phyloP scores from a whole-genome alignment of 2,113 vertebrate genomes.

The Xyrauchen texanus region DNA sequence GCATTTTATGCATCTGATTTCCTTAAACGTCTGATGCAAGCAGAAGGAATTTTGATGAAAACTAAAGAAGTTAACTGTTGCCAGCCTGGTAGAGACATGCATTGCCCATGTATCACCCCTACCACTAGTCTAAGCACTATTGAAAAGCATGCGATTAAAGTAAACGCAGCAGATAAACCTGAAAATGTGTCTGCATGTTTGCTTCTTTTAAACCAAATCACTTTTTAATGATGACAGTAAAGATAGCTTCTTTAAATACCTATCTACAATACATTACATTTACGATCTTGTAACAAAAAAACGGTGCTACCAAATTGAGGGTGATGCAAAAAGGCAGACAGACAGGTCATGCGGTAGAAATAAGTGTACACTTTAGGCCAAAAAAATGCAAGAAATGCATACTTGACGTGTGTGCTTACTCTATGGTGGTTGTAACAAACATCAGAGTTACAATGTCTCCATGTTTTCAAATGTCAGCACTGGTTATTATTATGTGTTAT shows the following conservation, averaged over 20 bases:
- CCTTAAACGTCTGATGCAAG: background rate
- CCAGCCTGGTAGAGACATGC: slow-evolving; percentile 42
- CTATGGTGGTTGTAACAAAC: no score
- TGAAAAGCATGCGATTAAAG: slow-evolving; percentile 41
- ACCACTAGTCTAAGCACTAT: background rate
- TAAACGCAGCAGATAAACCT: slow-evolving; percentile 12
- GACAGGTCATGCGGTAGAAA: slow-evolving; percentile 34
- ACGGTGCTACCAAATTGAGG: background rate
- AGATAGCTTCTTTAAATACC: background rate
- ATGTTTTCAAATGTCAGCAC: no score
- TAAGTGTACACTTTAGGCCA: slow-evolving; percentile 14
- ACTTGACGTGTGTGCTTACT: no score
- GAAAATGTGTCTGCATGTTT: slow-evolving; percentile 10
- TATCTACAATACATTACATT: background rate
- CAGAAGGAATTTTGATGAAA: background rate
- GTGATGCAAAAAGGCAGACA: slow-evolving; percentile 23
- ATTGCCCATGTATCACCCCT: background rate
- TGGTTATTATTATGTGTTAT: no score
- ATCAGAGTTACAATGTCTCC: no score
- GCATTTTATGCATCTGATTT: background rate
- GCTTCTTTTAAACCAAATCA: background rate
- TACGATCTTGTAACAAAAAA: background rate
- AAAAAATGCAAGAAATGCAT: background rate
- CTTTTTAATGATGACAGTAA: background rate
- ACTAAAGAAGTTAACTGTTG: background rate